A percentile compares a stretch with the other conserved stretches of the same genome.
phyloP scores from a whole-genome alignment of 2,888 invertebrate genomes.

The Dryomyza anilis region DNA sequence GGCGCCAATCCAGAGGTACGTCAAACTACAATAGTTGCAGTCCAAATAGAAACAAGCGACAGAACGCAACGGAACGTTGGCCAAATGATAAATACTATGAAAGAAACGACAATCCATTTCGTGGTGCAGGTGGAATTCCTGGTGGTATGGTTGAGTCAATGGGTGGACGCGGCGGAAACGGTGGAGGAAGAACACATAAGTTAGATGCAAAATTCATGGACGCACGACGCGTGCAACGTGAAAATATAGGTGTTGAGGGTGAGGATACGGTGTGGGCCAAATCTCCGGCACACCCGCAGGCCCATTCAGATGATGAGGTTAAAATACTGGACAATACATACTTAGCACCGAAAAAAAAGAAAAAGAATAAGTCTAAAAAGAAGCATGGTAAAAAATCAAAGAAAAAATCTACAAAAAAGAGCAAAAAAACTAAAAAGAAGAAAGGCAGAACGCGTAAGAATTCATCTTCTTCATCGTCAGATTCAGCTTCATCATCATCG shows the following conservation, averaged over 20 bases:
- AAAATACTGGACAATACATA: slow-evolving; percentile 44
- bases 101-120: slow-evolving; percentile 43
- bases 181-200: slow-evolving; percentile 45
- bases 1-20: neutral
- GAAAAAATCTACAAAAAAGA: slow-evolving; percentile 64
- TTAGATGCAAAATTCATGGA: slow-evolving; percentile 67
- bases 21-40: slow-evolving; percentile 9
- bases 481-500: slow-evolving; percentile 34
- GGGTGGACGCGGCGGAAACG: slow-evolving; percentile 1
- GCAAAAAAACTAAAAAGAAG: slow-evolving; percentile 59
- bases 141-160: too few species aligned
- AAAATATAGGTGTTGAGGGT: slow-evolving; percentile 74
- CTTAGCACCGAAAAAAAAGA: slow-evolving; percentile 46
- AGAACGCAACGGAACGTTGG: slow-evolving; percentile 46
- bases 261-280: slow-evolving; percentile 75
- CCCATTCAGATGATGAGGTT: slow-evolving; percentile 51
- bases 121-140: slow-evolving; percentile 34
- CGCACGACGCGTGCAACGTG: slow-evolving; percentile 73
- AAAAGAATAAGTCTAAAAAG: slow-evolving; percentile 43
- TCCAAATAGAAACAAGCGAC: neutral
- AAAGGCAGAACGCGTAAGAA: slow-evolving; percentile 59
- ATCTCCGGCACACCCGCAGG: slow-evolving; percentile 72
- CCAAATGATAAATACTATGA: slow-evolving; percentile 50
- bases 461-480: slow-evolving; percentile 45
- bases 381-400: slow-evolving; percentile 47